Conservation (phyloP, 2,888 invertebrate genomes). For the Tiliacea citrago region DNA sequence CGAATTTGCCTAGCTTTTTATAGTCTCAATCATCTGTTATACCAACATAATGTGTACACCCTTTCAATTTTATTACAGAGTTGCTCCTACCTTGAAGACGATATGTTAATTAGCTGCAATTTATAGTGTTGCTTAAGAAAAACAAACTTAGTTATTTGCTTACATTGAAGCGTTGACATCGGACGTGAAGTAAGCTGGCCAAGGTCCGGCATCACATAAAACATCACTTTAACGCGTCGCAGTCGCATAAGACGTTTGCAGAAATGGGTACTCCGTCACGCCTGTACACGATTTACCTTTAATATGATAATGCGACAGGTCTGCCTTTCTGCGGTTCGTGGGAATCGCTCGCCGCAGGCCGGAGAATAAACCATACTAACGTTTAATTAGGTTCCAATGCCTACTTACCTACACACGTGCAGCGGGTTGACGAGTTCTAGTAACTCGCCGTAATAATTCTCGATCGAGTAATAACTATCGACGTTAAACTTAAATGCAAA, state of each 20-base stretch:
- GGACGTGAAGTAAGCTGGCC: conserved; percentile 71
- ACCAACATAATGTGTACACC: conserved; percentile 25
- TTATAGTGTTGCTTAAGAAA: conserved; percentile 63
- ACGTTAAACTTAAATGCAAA: conserved; percentile 70
- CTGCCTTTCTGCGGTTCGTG: conserved; percentile 73
- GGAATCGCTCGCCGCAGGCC: conserved; percentile 72
- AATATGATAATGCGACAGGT: conserved; percentile 80
- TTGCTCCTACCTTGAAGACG: conserved; percentile 38
- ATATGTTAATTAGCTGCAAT: conserved; percentile 59
- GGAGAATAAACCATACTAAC: conserved; percentile 66
- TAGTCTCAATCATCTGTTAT: conserved; percentile 44
- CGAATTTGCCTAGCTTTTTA: conserved; percentile 40
- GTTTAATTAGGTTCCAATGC: conserved; percentile 72
- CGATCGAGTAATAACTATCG: conserved; percentile 71
- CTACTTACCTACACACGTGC: conserved; percentile 68
- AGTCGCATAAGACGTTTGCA: conserved; percentile 59
- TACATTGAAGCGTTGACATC: conserved; percentile 65
- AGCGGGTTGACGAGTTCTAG: conserved; percentile 68
- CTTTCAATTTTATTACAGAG: conserved; percentile 53
- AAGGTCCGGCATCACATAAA: conserved; percentile 69
- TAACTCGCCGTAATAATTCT: conserved; percentile 68
- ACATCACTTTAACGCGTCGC: conserved; percentile 56
- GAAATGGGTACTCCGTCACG: conserved; percentile 72
- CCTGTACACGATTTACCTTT: conserved; percentile 72
- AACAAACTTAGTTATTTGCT: conserved; percentile 65